Evolutionary conservation across 2,113 vertebrate genomes (phyloP), one percentile per base, ranked within the genome.

Genomic region (Pelusios castaneus): DNA sequence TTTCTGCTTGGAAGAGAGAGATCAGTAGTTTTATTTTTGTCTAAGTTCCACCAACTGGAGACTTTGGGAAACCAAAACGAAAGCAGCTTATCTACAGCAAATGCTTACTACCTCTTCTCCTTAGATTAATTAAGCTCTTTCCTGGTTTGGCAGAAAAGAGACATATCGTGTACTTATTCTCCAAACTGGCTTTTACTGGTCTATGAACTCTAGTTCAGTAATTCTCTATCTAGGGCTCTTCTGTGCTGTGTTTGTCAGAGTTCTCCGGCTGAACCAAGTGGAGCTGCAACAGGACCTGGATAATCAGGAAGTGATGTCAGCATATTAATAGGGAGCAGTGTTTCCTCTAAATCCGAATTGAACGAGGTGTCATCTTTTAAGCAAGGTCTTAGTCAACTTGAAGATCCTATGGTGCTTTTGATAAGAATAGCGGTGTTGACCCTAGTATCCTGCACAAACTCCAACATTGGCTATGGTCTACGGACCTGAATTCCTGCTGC

Each of bases 341-440:
- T 89, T 58, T 67, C 34, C 52, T 85, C 17, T 17, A 11, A 3
- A 31, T 43, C 52, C 8, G 43, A 85, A 19, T n/a, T 34, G 31
- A 84, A 77, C 1, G 0, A 82, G 41, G 27, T 2, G 34, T 8
- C 24, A 47, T 19, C 54, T 49, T 27, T n/a, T 0, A 63, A 29
- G 24, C 24, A n/a, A 6, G 43, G 38, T 16, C 27, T 60, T 29
- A 34, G 25, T 3, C 1, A 25, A 73, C 89, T 0, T 31, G 29
- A 55, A 51, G 19, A 47, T 10, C 27, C 13, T 6, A 4, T 25
- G 45, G 60, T 56, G 17, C 80, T 73, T 56, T 41, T 29, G 43
- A 4, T 31, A 60, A 60, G 6, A 21, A 14, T 16, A 82, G 78
- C n/a, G 38, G 29, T 29, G 47, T 6, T 10, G 6, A 21, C 31